Evolutionary conservation across 2,888 invertebrate genomes (phyloP).

Genomic region (Drosophila mimica): DNA sequence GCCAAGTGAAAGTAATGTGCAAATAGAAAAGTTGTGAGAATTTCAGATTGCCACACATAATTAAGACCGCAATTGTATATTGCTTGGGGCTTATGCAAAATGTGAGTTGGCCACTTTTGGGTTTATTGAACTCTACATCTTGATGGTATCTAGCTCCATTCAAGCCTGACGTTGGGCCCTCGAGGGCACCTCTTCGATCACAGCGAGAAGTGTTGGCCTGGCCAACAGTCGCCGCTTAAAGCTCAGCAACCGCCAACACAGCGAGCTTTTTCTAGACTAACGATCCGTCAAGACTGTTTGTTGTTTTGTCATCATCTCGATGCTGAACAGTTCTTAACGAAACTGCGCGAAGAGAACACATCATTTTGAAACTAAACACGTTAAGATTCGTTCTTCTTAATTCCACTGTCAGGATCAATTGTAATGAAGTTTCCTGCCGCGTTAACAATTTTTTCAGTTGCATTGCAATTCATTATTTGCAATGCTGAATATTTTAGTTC

Average conservation of each 20-base stretch:
- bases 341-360: constrained; percentile 55
- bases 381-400: background rate
- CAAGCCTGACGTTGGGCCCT: constrained; percentile 32
- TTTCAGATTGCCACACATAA: constrained; percentile 2
- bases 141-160: constrained; percentile 21
- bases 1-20: constrained; percentile 69
- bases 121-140: constrained; percentile 53
- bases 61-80: constrained; percentile 8
- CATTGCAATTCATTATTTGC: constrained; percentile 31
- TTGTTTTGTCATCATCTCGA: constrained; percentile 16
- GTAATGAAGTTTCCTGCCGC: constrained; percentile 24
- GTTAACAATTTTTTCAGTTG: constrained; percentile 10
- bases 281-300: constrained; percentile 21
- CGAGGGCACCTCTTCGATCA: constrained; percentile 57
- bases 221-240: constrained; percentile 37
- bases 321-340: constrained; percentile 59
- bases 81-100: constrained; percentile 11
- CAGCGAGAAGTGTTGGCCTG: constrained; percentile 10
- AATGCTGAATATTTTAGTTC: constrained; percentile 79
- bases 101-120: background rate
- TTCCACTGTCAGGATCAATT: background rate
- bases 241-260: constrained; percentile 32
- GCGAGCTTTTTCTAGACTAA: constrained; percentile 55
- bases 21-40: constrained; percentile 16
- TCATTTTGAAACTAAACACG: constrained; percentile 7